These are phyloP conservation scores for Brachionus paranguensis DNA, from an alignment of 1,140 invertebrate species.

Conservation along the genomic window DNA sequence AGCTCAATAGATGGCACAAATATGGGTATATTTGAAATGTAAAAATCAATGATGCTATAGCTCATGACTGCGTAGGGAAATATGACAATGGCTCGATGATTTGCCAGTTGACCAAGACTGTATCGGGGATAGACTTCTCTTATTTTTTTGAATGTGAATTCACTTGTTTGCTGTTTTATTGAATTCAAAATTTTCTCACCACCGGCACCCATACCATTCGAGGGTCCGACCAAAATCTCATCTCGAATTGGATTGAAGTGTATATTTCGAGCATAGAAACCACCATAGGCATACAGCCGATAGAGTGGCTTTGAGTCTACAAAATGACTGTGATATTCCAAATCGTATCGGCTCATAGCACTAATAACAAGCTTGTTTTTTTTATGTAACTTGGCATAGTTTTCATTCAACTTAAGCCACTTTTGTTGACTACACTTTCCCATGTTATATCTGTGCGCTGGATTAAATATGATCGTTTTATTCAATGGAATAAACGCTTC, in stretches of 20 bases:
- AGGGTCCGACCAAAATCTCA: conserved; percentile 14
- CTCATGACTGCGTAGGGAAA: conserved; percentile 40
- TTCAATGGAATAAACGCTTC: conserved; percentile 41
- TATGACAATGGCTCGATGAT: conserved; percentile 40
- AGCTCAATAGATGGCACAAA: conserved; percentile 41
- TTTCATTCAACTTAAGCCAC: conserved; percentile 40
- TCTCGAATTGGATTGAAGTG: neutral
- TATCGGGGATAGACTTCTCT: conserved; percentile 38
- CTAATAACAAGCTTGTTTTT: neutral
- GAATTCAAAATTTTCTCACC: neutral
- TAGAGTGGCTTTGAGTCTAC: neutral
- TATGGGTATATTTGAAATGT: conserved; percentile 40
- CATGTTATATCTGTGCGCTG: conserved; percentile 40
- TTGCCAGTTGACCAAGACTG: conserved; percentile 39
- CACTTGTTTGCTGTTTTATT: neutral
- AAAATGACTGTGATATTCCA: conserved; percentile 39
- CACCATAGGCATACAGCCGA: neutral
- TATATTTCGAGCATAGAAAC: neutral
- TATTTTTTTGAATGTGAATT: neutral
- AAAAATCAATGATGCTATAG: conserved; percentile 39
- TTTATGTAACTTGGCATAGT: neutral
- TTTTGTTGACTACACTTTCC: conserved; percentile 38
- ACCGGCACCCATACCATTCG: neutral
- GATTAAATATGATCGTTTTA: conserved; percentile 41
- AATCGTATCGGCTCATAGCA: conserved; percentile 40